Evolutionary conservation across 1,140 invertebrate species (phyloP), one percentile per base, ranked within the genome.

Genomic region (Aphaenogaster ashmeadi): DNA sequence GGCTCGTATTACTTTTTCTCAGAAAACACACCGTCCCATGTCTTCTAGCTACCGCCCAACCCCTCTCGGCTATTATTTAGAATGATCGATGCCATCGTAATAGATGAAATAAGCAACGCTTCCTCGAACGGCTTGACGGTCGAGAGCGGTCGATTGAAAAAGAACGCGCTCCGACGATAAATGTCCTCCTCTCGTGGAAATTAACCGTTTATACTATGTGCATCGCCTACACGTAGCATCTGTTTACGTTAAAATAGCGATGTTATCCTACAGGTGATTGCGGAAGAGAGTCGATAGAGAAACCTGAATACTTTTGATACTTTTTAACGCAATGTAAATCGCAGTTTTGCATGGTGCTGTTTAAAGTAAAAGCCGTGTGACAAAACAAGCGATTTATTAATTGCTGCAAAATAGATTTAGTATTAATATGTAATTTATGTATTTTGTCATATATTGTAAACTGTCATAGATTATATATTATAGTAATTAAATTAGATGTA

Each of bases 71-170:
- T 86, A 86, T 86, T 86, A 86, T 79, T 86, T 66, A 66, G 60
- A 66, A 86, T 54, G 83, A 86, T 79, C 60, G 47, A 79, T 86
- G 83, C 36, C 74, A 58, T 86, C 58, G 83, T 86, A 79, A 86
- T 79, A 18, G 41, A 56, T 64, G 60, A 86, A 79, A 67, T 67
- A 58, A 86, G 36, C 47, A 66, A 64, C 36, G 47, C 47, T 78
- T 86, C 47, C 58, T 85, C 47, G 58, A 85, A 85, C 18, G 38
- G 11, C 52, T 21, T n/a, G 50, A 15, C 21, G 44, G 38, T 50
- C 36, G 27, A 27, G 60, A 8, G 9, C n/a, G 27, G 27, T 27
- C 47, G 36, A 66, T 66, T 11, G 47, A 84, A 75, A 38, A 60
- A 11, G 60, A 71, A 50, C 54, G 21, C 58, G 41, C 41, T 7